These are phyloP conservation scores for Phalera bucephala DNA, from an alignment of 2,888 invertebrate species.

Conservation along the genomic window DNA sequence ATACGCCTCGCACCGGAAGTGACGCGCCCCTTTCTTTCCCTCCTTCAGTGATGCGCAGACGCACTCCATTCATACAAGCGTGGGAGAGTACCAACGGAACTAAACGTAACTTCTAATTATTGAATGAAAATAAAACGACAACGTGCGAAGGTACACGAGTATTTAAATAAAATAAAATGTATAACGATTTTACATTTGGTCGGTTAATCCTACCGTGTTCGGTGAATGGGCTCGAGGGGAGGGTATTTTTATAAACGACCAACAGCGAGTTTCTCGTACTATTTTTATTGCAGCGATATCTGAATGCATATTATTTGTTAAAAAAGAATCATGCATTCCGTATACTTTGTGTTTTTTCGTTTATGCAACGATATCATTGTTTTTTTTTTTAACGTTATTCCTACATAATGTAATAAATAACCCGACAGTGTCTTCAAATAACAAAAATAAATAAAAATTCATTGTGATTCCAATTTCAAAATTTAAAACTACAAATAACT, in stretches of 20 bases:
- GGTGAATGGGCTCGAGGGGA: conserved; percentile 55
- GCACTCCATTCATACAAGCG: conserved; percentile 64
- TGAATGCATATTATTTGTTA: conserved; percentile 12
- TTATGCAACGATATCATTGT: no score
- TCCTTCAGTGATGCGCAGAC: conserved; percentile 46
- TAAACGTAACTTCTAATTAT: conserved; percentile 61
- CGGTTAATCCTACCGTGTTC: conserved; percentile 42
- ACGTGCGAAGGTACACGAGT: conserved; percentile 41
- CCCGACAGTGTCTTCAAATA: no score
- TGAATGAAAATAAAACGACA: conserved; percentile 69
- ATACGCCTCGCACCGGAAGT: conserved; percentile 72
- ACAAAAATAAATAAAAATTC: no score
- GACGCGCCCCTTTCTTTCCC: conserved; percentile 74
- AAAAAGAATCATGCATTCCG: conserved; percentile 1
- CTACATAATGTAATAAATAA: no score
- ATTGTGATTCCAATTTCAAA: no score
- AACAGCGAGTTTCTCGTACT: conserved; percentile 41
- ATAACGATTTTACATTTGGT: conserved; percentile 46
- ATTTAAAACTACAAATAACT: no score
- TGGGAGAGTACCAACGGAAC: conserved; percentile 67
- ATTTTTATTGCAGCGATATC: conserved; percentile 41
- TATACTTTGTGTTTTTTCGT: no score
- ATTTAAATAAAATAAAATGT: conserved; percentile 53
- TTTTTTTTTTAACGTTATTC: no score
- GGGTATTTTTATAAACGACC: conserved; percentile 55